phyloP scores from a whole-genome alignment of 2,113 vertebrate species.

The Eudyptes chrysolophus region DNA sequence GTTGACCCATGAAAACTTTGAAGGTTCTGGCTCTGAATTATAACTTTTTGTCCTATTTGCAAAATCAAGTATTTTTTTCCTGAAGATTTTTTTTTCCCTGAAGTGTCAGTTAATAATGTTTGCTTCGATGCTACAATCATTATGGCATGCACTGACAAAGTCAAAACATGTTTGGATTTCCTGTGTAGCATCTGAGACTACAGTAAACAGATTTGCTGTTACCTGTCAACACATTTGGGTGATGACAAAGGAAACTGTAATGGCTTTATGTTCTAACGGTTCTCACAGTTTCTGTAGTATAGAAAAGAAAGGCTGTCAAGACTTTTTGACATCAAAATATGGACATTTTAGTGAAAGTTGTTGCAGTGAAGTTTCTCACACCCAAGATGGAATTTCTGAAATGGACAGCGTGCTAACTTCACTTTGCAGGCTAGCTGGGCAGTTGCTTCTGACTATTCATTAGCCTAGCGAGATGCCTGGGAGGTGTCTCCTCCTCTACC shows the following conservation, averaged over 20 bases:
- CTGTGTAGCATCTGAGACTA: background rate
- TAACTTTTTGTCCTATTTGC: background rate
- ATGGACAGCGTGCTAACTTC: background rate
- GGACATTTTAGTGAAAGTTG: background rate
- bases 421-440: background rate
- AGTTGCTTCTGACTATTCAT: background rate
- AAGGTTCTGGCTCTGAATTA: background rate
- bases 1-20: background rate
- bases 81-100: background rate
- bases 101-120: background rate
- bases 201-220: background rate
- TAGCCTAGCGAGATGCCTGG: background rate
- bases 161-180: background rate
- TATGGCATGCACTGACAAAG: background rate
- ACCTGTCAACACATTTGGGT: background rate
- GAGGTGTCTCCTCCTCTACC: background rate
- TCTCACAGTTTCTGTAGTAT: background rate
- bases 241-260: background rate
- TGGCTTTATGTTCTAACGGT: background rate
- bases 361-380: background rate
- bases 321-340: background rate
- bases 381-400: background rate
- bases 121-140: background rate
- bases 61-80: background rate
- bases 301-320: background rate